These are phyloP conservation scores for Lycaena phlaeas DNA, from an alignment of 2,888 invertebrate genomes.

Conservation along the genomic window DNA sequence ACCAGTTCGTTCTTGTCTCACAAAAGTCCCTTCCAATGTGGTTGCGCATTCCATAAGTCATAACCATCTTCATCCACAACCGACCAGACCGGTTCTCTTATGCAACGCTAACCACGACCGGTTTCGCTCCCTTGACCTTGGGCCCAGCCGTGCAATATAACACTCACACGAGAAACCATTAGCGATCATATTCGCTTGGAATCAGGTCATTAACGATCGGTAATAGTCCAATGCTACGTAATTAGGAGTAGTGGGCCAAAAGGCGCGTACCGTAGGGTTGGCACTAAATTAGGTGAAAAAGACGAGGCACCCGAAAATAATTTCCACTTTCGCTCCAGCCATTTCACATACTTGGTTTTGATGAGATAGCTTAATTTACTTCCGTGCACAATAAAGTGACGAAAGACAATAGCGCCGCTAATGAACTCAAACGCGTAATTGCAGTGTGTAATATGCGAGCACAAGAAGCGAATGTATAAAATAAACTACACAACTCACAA, in stretches of 20 bases:
- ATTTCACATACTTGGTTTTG: no score
- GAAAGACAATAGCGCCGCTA: no score
- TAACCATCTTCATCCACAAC: constrained; percentile 16
- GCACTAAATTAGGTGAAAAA: constrained; percentile 9
- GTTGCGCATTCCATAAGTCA: constrained; percentile 1
- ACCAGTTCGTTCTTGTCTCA: no score
- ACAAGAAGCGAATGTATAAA: no score
- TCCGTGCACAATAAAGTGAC: no score
- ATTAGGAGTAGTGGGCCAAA: constrained; percentile 62
- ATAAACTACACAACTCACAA: no score
- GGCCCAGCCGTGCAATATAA: constrained; percentile 28
- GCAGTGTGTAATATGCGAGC: no score
- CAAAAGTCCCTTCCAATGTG: no score
- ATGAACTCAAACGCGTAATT: no score
- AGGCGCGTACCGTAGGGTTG: constrained; percentile 21
- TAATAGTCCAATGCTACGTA: constrained; percentile 60
- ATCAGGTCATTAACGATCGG: constrained; percentile 54
- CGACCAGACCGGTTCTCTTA: constrained; percentile 34
- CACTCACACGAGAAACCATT: constrained; percentile 31
- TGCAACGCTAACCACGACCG: constrained; percentile 31
- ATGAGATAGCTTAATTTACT: no score
- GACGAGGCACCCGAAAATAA: no score
- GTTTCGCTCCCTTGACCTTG: constrained; percentile 54
- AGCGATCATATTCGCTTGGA: constrained; percentile 40
- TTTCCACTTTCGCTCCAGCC: no score